These are phyloP conservation scores for Pseudachorutes palmiensis DNA, from an alignment of 1,140 invertebrate species.

Conservation along the genomic window DNA sequence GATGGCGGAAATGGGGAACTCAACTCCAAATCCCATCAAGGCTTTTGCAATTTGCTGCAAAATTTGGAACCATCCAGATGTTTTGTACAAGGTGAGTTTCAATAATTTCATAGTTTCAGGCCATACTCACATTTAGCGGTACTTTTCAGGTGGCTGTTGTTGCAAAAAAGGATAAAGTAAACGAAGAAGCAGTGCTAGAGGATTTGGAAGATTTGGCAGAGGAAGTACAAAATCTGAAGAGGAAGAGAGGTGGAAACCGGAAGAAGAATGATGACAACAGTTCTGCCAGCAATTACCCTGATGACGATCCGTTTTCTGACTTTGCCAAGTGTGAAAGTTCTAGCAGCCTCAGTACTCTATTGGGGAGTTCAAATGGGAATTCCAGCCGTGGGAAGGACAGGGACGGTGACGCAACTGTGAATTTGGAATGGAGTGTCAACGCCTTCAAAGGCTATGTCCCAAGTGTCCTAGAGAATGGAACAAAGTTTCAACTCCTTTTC, in stretches of 20 bases:
- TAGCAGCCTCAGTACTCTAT: too few relatives aligned
- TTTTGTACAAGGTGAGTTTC: slow-evolving; percentile 85
- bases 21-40: slow-evolving; percentile 89
- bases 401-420: slow-evolving; percentile 29
- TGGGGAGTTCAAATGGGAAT: too few relatives aligned
- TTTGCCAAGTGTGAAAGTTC: too few relatives aligned
- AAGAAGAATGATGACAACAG: neutral
- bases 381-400: slow-evolving; percentile 13
- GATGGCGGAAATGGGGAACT: slow-evolving; percentile 53
- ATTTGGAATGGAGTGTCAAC: slow-evolving; percentile 56
- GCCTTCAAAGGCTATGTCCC: slow-evolving; percentile 76
- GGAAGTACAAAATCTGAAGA: slow-evolving; percentile 40
- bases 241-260: neutral
- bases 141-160: slow-evolving; percentile 27
- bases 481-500: slow-evolving; percentile 92
- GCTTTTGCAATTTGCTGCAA: slow-evolving; percentile 98
- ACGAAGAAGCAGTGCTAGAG: slow-evolving; percentile 43
- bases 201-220: slow-evolving; percentile 72
- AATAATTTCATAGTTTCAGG: too few relatives aligned
- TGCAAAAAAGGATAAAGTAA: slow-evolving; percentile 32
- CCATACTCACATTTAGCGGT: too few relatives aligned
- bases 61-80: slow-evolving; percentile 99
- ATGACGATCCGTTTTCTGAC: neutral
- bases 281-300: neutral
- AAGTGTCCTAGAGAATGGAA: slow-evolving; percentile 83